Evolutionary conservation across 92 coral and sea anemone species (phyloP), one percentile per base, ranked within the genome.

Genomic region (Porites cylindrica): DNA sequence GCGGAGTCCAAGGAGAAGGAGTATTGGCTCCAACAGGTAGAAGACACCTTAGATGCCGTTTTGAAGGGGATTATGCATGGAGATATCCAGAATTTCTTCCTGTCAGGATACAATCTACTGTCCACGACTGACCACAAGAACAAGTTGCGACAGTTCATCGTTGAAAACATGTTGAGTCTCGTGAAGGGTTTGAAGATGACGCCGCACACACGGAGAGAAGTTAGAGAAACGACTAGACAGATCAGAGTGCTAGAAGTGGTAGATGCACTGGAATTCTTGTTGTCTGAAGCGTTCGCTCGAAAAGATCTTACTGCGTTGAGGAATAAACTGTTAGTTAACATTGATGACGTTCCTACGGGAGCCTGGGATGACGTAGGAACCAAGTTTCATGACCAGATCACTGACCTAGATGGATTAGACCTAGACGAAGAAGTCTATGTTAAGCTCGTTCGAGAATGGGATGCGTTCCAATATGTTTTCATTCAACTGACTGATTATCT

Each of bases 311-410:
- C 72, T 63, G 73, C 58, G n/a, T 38, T 79, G 32, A 64, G 83
- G 83, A 79, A 67, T 50, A 79, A 79, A 79, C 5, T 79, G 72
- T 79, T 79, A 26, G 60, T 79, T 43, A 79, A 79, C 62, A 64
- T 79, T 50, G 72, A 24, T 43, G 62, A 79, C 73, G 53, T 79
- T 18, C 73, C 73, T 4, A 38, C 47, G 3, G 60, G 11, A 54
- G 60, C 60, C 60, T 7, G 0, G 29, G 56, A 32, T 21, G 20
- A 3, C 11, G 21, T 1, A 20, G 56, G n/a, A 54, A 50, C 65
- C 65, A 52, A 63, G 64, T 75, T 75, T 58, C 21, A 10, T 24
- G 18, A 60, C 12, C 29, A 79, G 83, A 0, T 79, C 29, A 79
- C 83, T 24, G 83, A 79, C n/a, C 83, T 79, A 11, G 38, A 79